phyloP scores from a whole-genome alignment of 2,888 invertebrate genomes.

The Deroplatys truncata region DNA sequence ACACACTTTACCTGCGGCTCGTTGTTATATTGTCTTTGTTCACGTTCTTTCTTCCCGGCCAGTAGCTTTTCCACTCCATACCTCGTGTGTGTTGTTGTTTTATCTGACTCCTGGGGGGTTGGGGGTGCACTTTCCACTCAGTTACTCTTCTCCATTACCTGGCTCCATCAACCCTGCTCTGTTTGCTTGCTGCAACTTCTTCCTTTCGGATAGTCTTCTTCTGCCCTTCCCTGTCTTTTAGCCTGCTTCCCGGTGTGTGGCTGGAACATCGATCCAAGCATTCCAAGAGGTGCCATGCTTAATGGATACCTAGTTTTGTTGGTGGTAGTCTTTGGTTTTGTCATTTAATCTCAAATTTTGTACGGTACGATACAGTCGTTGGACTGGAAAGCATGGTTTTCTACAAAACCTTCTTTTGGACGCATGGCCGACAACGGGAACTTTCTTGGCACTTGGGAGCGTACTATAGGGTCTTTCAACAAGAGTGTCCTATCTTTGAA shows the following conservation, averaged over 20 bases:
- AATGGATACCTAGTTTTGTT: no score
- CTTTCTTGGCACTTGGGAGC: no score
- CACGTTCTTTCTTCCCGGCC: not conserved
- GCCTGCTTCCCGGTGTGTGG: not conserved
- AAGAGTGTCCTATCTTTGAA: no score
- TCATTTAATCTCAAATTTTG: no score
- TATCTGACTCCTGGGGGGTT: not conserved
- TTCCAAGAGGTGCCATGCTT: no score
- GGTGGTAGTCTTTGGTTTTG: no score
- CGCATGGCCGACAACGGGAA: no score
- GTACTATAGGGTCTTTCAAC: no score
- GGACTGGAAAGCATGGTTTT: no score
- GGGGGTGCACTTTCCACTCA: constrained; percentile 11
- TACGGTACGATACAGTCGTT: no score
- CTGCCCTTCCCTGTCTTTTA: not conserved
- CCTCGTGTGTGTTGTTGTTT: not conserved
- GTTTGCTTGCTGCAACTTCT: constrained; percentile 7
- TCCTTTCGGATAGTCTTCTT: constrained; percentile 1
- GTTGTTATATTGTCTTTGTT: constrained; percentile 8
- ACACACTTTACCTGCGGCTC: constrained; percentile 3
- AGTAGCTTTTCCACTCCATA: not conserved
- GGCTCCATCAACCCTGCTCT: constrained; percentile 11
- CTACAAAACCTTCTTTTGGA: no score
- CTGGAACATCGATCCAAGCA: not conserved
- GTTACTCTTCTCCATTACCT: constrained; percentile 18